phyloP scores from a whole-genome alignment of 1,140 invertebrate species.

The Zaprionus nigranus region DNA sequence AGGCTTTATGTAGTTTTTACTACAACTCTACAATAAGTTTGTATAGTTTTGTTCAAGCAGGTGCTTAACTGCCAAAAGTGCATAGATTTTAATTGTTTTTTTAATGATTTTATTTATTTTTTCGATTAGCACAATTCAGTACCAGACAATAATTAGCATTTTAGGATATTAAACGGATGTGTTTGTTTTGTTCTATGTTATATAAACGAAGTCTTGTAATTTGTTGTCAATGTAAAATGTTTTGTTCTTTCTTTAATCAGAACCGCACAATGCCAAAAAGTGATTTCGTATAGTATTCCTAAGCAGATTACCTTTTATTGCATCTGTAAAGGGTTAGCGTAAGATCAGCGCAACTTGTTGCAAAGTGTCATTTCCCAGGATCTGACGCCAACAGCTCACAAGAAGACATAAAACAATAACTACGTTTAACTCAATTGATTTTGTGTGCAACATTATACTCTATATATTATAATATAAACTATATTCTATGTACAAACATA shows the following conservation, averaged over 20 bases:
- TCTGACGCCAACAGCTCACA: not conserved
- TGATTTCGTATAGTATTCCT: conserved; percentile 78
- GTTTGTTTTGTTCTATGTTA: conserved; percentile 24
- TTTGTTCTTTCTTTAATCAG: conserved; percentile 15
- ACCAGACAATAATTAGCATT: conserved; percentile 76
- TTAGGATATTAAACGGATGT: conserved; percentile 23
- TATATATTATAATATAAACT: conserved; percentile 36
- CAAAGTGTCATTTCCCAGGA: conserved; percentile 30
- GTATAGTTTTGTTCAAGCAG: conserved; percentile 29
- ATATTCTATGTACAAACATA: conserved; percentile 20
- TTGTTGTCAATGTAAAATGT: conserved; percentile 21
- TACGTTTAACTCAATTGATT: conserved; percentile 41
- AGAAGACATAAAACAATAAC: conserved; percentile 31
- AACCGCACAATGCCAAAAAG: conserved; percentile 75
- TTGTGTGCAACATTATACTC: conserved; percentile 32
- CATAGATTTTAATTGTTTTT: conserved; percentile 27
- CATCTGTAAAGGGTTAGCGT: conserved; percentile 36
- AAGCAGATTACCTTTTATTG: conserved; percentile 65
- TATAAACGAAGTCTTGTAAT: conserved; percentile 3
- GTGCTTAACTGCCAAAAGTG: conserved; percentile 35
- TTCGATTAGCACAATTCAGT: conserved; percentile 36
- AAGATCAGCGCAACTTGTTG: conserved; percentile 55
- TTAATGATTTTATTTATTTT: conserved; percentile 30
- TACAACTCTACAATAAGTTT: conserved; percentile 41
- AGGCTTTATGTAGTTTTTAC: conserved; percentile 68